Conservation (phyloP, 2,797 vertebrate species). For the Tenualosa thibaudeaui region DNA sequence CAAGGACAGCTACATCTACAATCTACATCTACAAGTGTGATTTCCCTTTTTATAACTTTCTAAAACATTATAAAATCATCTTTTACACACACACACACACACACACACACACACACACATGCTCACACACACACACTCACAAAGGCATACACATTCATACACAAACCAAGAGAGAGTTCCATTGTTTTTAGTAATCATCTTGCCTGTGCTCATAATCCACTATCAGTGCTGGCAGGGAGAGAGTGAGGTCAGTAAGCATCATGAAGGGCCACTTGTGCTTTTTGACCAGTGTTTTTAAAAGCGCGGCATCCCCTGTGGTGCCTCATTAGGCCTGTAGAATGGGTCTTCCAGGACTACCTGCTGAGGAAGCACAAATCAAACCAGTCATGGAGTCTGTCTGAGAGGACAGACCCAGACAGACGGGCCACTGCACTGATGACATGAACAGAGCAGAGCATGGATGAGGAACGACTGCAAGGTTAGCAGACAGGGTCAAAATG, state of each 20-base stretch:
- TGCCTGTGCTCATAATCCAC: slow-evolving; percentile 14
- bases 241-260: slow-evolving; percentile 41
- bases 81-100: neutral
- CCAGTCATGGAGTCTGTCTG: slow-evolving; percentile 11
- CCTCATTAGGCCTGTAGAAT: slow-evolving; percentile 43
- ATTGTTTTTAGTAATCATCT: slow-evolving; percentile 53
- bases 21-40: too few relatives aligned
- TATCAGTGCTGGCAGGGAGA: slow-evolving; percentile 33
- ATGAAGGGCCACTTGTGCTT: slow-evolving; percentile 42
- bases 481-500: neutral
- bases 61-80: too few relatives aligned
- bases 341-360: slow-evolving; percentile 29
- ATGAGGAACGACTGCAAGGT: neutral
- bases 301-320: slow-evolving; percentile 33
- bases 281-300: slow-evolving; percentile 37
- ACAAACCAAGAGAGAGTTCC: neutral
- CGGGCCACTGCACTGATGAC: neutral
- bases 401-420: neutral
- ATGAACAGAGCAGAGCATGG: neutral
- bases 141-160: neutral
- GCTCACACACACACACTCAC: neutral
- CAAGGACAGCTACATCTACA: too few relatives aligned
- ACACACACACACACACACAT: neutral
- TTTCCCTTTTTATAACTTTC: too few relatives aligned
- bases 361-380: slow-evolving; percentile 40